Evolutionary conservation across 2,113 vertebrate genomes (phyloP), one percentile per base, ranked within the genome.

Genomic region (Leiothrix lutea): DNA sequence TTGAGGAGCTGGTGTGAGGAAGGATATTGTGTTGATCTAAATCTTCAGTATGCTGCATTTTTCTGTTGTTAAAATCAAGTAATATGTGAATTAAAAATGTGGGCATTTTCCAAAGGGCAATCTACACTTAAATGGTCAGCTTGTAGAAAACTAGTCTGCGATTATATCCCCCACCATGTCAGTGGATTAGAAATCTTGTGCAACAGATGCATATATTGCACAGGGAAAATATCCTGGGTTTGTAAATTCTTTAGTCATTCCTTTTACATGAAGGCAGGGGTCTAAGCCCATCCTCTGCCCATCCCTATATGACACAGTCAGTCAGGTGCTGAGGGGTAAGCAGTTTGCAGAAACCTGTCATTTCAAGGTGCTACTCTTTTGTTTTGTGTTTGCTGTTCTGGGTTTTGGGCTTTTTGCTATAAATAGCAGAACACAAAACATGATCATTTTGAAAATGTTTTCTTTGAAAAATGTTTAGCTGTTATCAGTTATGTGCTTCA

Each of bases 1-100:
- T 96, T 97, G 96, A 98, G 97, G 96, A 98, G 96, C 96, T 92
- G 94, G 96, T 96, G 94, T 97, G 97, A 98, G 97, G 95, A 85
- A 97, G 97, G 96, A 91, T 97, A 97, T 96, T 75, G 36, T 87
- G 70, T 70, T 94, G 88, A 81, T 71, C 73, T 94, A 95, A 96
- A 69, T 79, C 88, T 95, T 90, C 54, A 85, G 66, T 64, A 80
- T 87, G 64, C 86, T 83, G 61, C 48, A 92, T 95, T 95, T 86
- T 97, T 94, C 70, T 78, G 20, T 61, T 36, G 2, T 86, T 82
- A 88, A 94, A 97, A 95, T 48, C 20, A 64, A 42, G 47, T 35
- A 65, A 44, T 70, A 47, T 14, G 8, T 57, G 67, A 86, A 78
- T 88, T 92, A 62, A 94, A 92, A 92, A 35, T 25, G 22, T 80